These are phyloP conservation scores for Adrianichthys oophorus DNA, from an alignment of 2,797 vertebrate genomes.

Conservation along the genomic window DNA sequence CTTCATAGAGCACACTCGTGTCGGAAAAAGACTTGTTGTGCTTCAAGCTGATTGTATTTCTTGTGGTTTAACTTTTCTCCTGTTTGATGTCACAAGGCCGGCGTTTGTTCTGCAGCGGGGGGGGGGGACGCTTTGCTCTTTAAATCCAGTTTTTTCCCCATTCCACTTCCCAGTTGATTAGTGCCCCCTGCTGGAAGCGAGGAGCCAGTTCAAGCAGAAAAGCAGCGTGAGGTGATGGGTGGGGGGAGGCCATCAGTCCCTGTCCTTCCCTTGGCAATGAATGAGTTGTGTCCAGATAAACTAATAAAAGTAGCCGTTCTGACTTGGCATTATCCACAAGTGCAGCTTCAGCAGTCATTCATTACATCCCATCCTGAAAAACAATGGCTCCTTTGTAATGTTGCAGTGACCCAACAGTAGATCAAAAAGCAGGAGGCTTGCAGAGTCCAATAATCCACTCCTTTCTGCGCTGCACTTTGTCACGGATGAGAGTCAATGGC, in stretches of 20 bases:
- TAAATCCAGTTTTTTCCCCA: too few species aligned
- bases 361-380: constrained; percentile 65
- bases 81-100: constrained; percentile 4
- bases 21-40: constrained; percentile 14
- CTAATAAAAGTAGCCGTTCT: constrained; percentile 60
- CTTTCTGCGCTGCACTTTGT: constrained; percentile 67
- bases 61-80: background rate
- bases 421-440: constrained; percentile 71
- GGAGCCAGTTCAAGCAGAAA: background rate
- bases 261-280: constrained; percentile 27
- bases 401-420: constrained; percentile 65
- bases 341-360: constrained; percentile 55
- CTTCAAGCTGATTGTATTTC: constrained; percentile 9
- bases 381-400: constrained; percentile 75
- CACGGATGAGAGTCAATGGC: constrained; percentile 71
- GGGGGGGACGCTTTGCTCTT: background rate
- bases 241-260: background rate
- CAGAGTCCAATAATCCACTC: constrained; percentile 72
- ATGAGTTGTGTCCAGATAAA: constrained; percentile 57
- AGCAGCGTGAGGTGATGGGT: constrained; percentile 1
- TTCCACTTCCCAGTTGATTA: constrained; percentile 41
- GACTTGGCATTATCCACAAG: constrained; percentile 32
- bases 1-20: constrained; percentile 30
- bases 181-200: constrained; percentile 71
- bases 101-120: constrained; percentile 16